These are phyloP conservation scores for Cremastobaeus sp. DNA, from an alignment of 2,888 invertebrate species.

Conservation along the genomic window DNA sequence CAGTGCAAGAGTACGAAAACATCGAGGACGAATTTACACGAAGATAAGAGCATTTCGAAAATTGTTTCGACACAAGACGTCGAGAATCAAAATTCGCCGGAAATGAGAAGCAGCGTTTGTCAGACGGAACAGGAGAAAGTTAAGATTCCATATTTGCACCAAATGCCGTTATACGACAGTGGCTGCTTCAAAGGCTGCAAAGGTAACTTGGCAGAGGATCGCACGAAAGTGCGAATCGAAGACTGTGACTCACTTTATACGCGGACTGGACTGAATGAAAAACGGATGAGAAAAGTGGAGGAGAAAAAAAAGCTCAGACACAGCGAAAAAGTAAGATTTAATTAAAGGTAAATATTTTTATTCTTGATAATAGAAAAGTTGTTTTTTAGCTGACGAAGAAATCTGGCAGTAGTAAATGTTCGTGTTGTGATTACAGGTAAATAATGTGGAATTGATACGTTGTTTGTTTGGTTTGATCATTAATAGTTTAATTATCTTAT, in stretches of 20 bases:
- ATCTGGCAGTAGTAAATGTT: too few species aligned
- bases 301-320: not conserved
- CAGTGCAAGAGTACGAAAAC: not conserved
- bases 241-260: slow-evolving; percentile 6
- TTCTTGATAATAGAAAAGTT: too few species aligned
- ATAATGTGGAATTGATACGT: too few species aligned
- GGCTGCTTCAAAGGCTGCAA: not conserved
- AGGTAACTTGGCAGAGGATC: not conserved
- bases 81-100: slow-evolving; percentile 28
- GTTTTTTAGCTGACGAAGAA: too few species aligned
- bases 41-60: slow-evolving; percentile 15
- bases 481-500: too few species aligned
- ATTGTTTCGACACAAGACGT: slow-evolving; percentile 8
- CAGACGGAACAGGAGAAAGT: slow-evolving; percentile 9
- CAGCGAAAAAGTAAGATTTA: too few species aligned
- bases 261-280: slow-evolving; percentile 3
- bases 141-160: not conserved
- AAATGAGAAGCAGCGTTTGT: not conserved
- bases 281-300: slow-evolving; percentile 1
- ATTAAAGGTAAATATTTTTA: too few species aligned
- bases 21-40: not conserved
- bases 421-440: too few species aligned
- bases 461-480: too few species aligned
- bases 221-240: slow-evolving; percentile 10
- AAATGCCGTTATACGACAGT: not conserved